Conservation (phyloP, 2,888 invertebrate genomes). For the Eupelmus urozonus region DNA sequence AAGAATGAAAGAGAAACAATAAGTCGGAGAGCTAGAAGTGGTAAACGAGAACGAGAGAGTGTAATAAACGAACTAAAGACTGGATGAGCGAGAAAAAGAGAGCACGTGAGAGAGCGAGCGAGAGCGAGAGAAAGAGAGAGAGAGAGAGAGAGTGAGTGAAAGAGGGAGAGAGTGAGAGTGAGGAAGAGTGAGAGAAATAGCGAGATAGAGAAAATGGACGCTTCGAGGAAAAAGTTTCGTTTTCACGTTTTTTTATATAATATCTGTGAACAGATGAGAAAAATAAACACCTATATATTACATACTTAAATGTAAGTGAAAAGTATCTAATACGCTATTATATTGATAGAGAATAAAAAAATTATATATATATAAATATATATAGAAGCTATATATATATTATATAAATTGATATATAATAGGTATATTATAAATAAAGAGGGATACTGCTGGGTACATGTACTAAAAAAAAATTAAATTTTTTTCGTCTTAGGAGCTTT, state of each 20-base stretch:
- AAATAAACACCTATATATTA: constrained; percentile 75
- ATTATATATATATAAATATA: constrained; percentile 68
- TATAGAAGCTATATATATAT: constrained; percentile 68
- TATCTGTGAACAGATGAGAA: constrained; percentile 70
- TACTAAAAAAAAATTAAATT: constrained; percentile 60
- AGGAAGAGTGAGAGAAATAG: constrained; percentile 44
- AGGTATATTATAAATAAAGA: constrained; percentile 71
- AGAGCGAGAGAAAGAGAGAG: constrained; percentile 54
- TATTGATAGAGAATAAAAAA: constrained; percentile 73
- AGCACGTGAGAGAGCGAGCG: too few species aligned
- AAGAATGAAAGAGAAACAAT: constrained; percentile 46
- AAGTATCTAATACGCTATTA: constrained; percentile 75
- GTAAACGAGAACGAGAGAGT: too few species aligned
- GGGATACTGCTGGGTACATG: constrained; percentile 72
- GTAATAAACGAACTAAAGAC: too few species aligned
- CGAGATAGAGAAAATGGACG: constrained; percentile 51
- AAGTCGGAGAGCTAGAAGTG: too few species aligned
- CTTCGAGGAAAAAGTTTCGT: constrained; percentile 67
- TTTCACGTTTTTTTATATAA: constrained; percentile 71
- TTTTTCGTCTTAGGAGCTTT: constrained; percentile 60
- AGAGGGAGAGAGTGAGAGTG: constrained; percentile 46
- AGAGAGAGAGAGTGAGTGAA: constrained; percentile 39
- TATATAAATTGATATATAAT: constrained; percentile 68
- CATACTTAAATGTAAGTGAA: constrained; percentile 76
- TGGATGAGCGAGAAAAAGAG: constrained; percentile 43